Conservation (phyloP, 2,113 vertebrate species). For the Prietella phreatophila region DNA sequence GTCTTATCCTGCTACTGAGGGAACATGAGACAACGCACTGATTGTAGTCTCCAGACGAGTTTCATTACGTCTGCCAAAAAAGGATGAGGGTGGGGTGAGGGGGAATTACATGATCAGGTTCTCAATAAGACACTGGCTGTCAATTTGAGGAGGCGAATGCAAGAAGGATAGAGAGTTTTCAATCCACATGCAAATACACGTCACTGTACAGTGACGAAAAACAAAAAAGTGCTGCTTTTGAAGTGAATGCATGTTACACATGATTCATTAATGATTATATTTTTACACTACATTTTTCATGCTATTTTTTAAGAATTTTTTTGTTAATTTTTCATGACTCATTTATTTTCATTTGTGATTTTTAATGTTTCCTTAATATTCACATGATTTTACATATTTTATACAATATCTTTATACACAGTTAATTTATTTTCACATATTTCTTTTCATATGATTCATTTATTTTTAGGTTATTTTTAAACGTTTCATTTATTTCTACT, state of each 20-base stretch:
- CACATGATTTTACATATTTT: not conserved
- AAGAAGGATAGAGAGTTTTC: constrained; percentile 25
- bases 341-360: too few relatives aligned
- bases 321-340: too few relatives aligned
- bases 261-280: not conserved
- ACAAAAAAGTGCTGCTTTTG: not conserved
- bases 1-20: constrained; percentile 39
- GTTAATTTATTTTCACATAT: not conserved
- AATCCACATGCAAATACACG: constrained; percentile 27
- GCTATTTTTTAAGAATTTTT: too few relatives aligned
- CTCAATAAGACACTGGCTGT: constrained; percentile 43
- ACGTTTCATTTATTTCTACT: not conserved
- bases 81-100: not conserved
- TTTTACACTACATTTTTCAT: too few relatives aligned
- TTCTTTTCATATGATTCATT: not conserved
- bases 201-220: too few relatives aligned
- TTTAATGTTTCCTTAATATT: too few relatives aligned
- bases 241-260: not conserved
- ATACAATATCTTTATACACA: too few relatives aligned
- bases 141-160: constrained; percentile 33
- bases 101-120: constrained; percentile 48
- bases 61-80: constrained; percentile 47
- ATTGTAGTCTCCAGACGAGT: constrained; percentile 46
- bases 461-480: not conserved
- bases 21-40: constrained; percentile 37